Evolutionary conservation across 2,888 invertebrate genomes (phyloP), one percentile per base, ranked within the genome.

Genomic region (Isotomurus palustris): DNA sequence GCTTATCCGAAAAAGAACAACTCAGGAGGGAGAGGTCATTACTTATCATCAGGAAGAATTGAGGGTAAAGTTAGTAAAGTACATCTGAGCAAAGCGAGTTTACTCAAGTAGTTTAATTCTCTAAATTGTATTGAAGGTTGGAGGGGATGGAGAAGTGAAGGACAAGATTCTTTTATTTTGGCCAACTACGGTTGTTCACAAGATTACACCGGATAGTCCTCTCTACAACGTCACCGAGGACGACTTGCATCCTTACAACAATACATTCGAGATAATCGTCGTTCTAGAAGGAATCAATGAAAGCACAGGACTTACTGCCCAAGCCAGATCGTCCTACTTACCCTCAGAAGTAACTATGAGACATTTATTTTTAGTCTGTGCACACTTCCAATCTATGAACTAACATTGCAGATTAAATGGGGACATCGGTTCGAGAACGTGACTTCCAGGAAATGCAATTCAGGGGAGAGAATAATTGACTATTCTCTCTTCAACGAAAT

Each of bases 141-240:
- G 66, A 10, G 68, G 68, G 1, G 70, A 70, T 28, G 70, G 70
- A 28, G 70, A 70, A 56, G 67, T 62, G 43, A 54, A 64, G 21
- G 87, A 92, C 8, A 83, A 86, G 67, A 80, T 95, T 6, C 93
- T 99, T 77, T 88, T 97, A 73, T 87, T 97, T 62, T 99, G 97
- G 97, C 97, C 99, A 0, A 85, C 92, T 73, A 88, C 91, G 5
- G 86, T 95, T 22, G 87, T 92, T n/a, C 97, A 99, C 74, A 82
- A 83, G 60, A 95, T 99, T 69, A 87, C 92, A 74, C 83, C 78
- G 52, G 69, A 73, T 36, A 93, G 93, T 70, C 97, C 97, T 0
- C 82, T 99, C 24, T 95, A 86, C 77, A 82, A 84, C 67, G 82
- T 95, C 75, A 88, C 91, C 1, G 91, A 93, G 0, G 85, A 88